Evolutionary conservation across 2,888 invertebrate genomes (phyloP).

Genomic region (Pollenia labialis): DNA sequence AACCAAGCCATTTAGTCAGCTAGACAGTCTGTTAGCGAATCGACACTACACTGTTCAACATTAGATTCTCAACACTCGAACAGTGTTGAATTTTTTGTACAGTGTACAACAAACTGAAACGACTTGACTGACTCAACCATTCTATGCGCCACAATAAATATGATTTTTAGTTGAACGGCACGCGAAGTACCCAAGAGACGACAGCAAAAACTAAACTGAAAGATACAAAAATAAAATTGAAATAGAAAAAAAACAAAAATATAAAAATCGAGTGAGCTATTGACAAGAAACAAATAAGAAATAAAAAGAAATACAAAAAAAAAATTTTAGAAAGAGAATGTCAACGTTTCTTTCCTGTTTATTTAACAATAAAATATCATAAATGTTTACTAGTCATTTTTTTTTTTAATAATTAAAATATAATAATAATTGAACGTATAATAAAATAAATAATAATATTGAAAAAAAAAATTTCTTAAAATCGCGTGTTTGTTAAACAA

Average conservation of each 20-base stretch:
- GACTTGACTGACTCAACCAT: constrained; percentile 63
- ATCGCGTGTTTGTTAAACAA: constrained; percentile 9
- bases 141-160: constrained; percentile 70
- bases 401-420: constrained; percentile 5
- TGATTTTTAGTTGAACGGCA: constrained; percentile 71
- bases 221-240: constrained; percentile 32
- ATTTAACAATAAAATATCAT: constrained; percentile 13
- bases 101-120: background rate
- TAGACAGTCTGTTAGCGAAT: constrained; percentile 10
- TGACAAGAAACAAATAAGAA: constrained; percentile 41
- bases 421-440: constrained; percentile 24
- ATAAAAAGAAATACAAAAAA: constrained; percentile 16
- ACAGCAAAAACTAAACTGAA: constrained; percentile 50
- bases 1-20: constrained; percentile 27
- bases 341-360: constrained; percentile 39
- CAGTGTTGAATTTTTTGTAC: constrained; percentile 6
- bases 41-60: constrained; percentile 22
- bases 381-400: constrained; percentile 1
- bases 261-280: constrained; percentile 11
- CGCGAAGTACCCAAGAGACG: constrained; percentile 73
- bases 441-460: constrained; percentile 20
- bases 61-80: constrained; percentile 43
- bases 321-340: constrained; percentile 15
- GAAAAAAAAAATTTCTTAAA: background rate
- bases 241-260: constrained; percentile 22